Evolutionary conservation across 2,797 vertebrate species (phyloP).

Genomic region (Thripadectes ignobilis): DNA sequence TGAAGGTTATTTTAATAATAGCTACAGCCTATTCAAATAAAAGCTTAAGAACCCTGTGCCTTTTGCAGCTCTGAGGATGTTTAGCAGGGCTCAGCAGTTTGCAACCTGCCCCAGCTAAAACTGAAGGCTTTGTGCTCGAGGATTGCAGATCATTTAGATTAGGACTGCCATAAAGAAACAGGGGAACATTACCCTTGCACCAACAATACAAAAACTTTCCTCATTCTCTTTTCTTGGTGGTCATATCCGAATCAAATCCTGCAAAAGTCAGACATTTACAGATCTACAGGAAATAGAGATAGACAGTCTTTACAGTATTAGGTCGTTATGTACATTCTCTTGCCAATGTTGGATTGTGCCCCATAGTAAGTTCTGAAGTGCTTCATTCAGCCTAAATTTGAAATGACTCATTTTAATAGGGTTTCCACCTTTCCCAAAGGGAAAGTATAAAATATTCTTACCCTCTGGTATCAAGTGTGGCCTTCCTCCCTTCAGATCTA

Average conservation of each 20-base stretch:
- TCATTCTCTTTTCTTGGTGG: constrained; percentile 33
- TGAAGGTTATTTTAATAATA: constrained; percentile 78
- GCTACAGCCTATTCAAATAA: constrained; percentile 76
- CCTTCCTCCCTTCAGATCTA: background rate
- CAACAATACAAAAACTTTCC: constrained; percentile 20
- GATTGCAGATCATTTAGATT: constrained; percentile 52
- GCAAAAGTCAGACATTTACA: constrained; percentile 25
- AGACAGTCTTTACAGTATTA: constrained; percentile 32
- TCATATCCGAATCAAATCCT: constrained; percentile 48
- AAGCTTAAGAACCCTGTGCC: constrained; percentile 66
- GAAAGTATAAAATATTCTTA: background rate
- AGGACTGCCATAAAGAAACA: constrained; percentile 37
- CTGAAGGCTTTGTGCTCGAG: constrained; percentile 20
- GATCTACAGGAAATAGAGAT: constrained; percentile 29
- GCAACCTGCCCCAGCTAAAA: constrained; percentile 62
- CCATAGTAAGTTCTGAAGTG: background rate
- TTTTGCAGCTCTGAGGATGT: constrained; percentile 71
- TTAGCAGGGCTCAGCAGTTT: constrained; percentile 59
- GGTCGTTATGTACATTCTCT: constrained; percentile 15
- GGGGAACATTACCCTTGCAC: constrained; percentile 22
- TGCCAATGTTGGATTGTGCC: constrained; percentile 20
- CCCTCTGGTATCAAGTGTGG: background rate
- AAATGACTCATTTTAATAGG: constrained; percentile 19
- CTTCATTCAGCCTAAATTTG: constrained; percentile 18
- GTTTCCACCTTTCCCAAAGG: background rate